Evolutionary conservation across 2,113 vertebrate species (phyloP), one percentile per base, ranked within the genome.

Genomic region (Plotosus lineatus): DNA sequence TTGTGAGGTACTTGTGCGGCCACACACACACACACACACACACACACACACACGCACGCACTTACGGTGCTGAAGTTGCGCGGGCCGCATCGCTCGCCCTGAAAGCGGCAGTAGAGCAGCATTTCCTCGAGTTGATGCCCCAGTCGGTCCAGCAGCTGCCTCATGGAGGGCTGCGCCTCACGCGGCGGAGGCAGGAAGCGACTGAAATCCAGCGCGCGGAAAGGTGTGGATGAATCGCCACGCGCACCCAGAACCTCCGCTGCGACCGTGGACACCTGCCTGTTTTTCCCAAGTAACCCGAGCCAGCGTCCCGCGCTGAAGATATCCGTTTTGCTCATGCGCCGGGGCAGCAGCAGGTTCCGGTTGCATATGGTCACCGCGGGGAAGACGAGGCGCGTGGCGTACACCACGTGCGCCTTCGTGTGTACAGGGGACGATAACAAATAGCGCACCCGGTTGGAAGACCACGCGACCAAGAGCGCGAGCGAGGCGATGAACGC

Each of bases 101-200:
- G 94, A 85, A 93, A 95, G 6, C 92, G 90, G 55, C 94, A 95
- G 85, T 90, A 91, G 21, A 95, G 82, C 85, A 95, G 85, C 94
- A 95, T 95, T 84, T 95, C 94, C 88, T 95, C 94, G 48, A 95
- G 86, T 88, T 94, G 94, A 85, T 95, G 94, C 2, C 94, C 94
- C 76, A 94, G 89, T 72, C 92, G 90, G 87, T 95, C 93, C 85
- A 95, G 87, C 75, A 94, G 88, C 81, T 93, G 89, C 84, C 76
- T 87, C 89, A 93, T 93, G 79, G 91, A 90, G 55, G 92, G 92
- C 90, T 94, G 92, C 12, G 92, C 90, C 80, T 93, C 92, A 71
- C 90, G 90, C 5, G 92, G 91, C 74, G 94, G 93, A 2, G 94
- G 94, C 1, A 95, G 90, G 84, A 94, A 95, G 91, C 94, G 94